These are phyloP conservation scores for Cydia splendana DNA, from an alignment of 1,140 invertebrate genomes.

Conservation along the genomic window DNA sequence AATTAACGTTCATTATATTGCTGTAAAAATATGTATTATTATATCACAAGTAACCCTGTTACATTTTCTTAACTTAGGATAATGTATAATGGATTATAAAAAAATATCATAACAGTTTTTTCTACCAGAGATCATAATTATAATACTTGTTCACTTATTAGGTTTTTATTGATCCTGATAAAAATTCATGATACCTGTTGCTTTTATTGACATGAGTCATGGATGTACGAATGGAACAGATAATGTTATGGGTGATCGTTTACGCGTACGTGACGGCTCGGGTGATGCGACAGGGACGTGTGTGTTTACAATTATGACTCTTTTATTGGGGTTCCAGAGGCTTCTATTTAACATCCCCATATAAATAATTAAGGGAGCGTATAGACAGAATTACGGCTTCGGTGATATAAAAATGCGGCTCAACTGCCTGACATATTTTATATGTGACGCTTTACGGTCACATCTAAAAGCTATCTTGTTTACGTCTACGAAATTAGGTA, in stretches of 20 bases:
- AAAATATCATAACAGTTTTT: too few relatives aligned
- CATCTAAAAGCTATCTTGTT: conserved; percentile 1
- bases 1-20: too few relatives aligned
- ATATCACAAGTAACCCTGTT: too few relatives aligned
- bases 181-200: conserved; percentile 4
- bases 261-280: not conserved
- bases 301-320: not conserved
- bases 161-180: not conserved
- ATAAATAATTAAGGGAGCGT: conserved; percentile 1
- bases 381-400: not conserved
- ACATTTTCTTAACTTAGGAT: too few relatives aligned
- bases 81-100: too few relatives aligned
- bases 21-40: too few relatives aligned
- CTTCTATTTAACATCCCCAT: not conserved
- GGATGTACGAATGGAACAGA: not conserved
- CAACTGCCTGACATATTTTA: not conserved
- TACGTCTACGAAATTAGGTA: not conserved
- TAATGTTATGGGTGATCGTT: conserved; percentile 11
- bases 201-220: not conserved
- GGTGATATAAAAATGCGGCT: not conserved
- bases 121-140: too few relatives aligned
- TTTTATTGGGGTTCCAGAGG: not conserved
- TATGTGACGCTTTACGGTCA: not conserved
- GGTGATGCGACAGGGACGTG: conserved; percentile 2
- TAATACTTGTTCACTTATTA: too few relatives aligned